Conservation (phyloP, 2,888 invertebrate genomes). For the Argyra leucocephala region DNA sequence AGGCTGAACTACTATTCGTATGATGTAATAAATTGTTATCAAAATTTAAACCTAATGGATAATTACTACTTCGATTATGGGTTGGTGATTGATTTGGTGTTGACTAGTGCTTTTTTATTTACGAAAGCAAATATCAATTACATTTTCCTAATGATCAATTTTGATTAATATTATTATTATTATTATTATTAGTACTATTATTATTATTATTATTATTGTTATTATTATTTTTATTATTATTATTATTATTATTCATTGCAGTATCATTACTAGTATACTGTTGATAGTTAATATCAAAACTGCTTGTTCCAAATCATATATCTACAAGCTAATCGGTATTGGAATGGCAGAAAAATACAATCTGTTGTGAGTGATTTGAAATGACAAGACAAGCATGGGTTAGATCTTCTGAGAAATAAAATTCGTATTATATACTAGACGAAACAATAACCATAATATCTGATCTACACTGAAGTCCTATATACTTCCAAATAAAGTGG, state of each 20-base stretch:
- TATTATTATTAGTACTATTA: slow-evolving; percentile 25
- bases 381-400: no score
- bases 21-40: slow-evolving; percentile 18
- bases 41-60: slow-evolving; percentile 26
- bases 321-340: no score
- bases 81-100: slow-evolving; percentile 44
- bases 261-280: not conserved
- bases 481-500: no score
- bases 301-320: no score
- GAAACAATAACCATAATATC: no score
- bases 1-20: slow-evolving; percentile 27
- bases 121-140: slow-evolving; percentile 43
- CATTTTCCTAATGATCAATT: slow-evolving; percentile 42
- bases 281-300: not conserved
- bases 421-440: no score
- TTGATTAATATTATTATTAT: slow-evolving; percentile 29
- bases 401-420: no score
- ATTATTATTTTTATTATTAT: no score
- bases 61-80: slow-evolving; percentile 32
- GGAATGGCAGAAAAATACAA: no score
- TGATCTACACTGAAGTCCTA: no score
- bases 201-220: no score
- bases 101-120: slow-evolving; percentile 41
- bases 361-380: no score
- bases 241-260: slow-evolving; percentile 24